These are phyloP conservation scores for Elegia similella DNA, from an alignment of 2,888 invertebrate genomes.

Conservation along the genomic window DNA sequence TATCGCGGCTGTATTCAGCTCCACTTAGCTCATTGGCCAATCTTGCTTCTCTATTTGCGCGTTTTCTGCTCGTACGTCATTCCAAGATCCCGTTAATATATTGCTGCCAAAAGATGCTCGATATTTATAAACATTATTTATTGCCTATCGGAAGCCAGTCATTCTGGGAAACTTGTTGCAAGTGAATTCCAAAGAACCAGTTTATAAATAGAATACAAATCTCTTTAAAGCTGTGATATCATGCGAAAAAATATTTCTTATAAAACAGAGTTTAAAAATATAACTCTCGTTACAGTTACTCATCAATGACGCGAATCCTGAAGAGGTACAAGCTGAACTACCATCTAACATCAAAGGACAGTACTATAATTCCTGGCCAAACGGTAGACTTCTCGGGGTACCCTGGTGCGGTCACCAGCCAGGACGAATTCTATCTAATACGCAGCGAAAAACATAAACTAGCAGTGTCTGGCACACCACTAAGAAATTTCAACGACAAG, in stretches of 20 bases:
- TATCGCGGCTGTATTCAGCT: no score
- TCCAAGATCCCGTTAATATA: neutral
- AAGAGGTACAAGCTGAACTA: conserved; percentile 92
- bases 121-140: neutral
- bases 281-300: conserved; percentile 77
- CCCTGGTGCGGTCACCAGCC: conserved; percentile 90
- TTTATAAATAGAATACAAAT: neutral
- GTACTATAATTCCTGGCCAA: conserved; percentile 83
- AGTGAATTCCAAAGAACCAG: neutral
- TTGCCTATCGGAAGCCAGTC: neutral
- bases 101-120: neutral
- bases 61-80: neutral
- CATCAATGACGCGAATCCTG: conserved; percentile 90
- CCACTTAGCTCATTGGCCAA: no score
- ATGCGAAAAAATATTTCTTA: neutral
- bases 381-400: conserved; percentile 91
- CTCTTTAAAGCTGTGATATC: neutral
- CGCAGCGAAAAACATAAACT: conserved; percentile 81
- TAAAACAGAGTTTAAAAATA: conserved; percentile 17
- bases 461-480: conserved; percentile 88
- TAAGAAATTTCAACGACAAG: conserved; percentile 87
- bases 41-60: neutral
- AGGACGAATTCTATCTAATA: conserved; percentile 91
- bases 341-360: conserved; percentile 78
- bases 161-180: neutral